Percentiles rank a stretch among this genome's conserved stretches.
phyloP scores from a whole-genome alignment of 2,113 vertebrate species.

The Petaurus breviceps region DNA sequence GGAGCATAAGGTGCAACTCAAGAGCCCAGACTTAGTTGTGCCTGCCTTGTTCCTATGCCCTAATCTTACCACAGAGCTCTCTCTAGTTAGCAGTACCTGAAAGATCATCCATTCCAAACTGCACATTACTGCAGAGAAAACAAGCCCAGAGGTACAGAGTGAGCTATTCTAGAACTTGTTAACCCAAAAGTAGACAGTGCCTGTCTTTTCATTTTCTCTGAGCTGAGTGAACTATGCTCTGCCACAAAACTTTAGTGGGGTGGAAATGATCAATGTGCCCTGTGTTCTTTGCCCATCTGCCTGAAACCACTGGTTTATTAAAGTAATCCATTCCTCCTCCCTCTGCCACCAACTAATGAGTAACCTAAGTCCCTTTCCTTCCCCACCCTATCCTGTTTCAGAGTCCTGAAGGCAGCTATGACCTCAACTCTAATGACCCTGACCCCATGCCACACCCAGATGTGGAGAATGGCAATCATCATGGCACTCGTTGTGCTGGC shows the following conservation, averaged over 20 bases:
- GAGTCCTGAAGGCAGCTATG: slow-evolving; percentile 97
- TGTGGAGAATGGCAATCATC: slow-evolving; percentile 92
- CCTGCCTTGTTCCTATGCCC: neutral
- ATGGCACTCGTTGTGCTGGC: slow-evolving; percentile 96
- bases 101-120: neutral
- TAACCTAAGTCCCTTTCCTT: neutral
- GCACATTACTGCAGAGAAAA: neutral
- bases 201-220: neutral
- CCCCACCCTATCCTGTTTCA: slow-evolving; percentile 68
- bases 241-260: neutral
- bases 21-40: neutral
- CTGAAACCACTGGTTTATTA: neutral
- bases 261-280: neutral
- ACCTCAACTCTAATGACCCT: slow-evolving; percentile 96
- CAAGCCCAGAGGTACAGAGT: neutral
- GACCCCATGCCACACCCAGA: slow-evolving; percentile 98
- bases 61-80: neutral
- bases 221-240: neutral
- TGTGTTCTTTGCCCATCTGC: fast-evolving
- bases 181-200: neutral
- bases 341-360: neutral
- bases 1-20: neutral
- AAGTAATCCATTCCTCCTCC: neutral
- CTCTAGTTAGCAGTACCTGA: neutral
- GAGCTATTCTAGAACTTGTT: neutral